Evolutionary conservation across 2,888 invertebrate genomes (phyloP).

Genomic region (Micoletzkya japonica): DNA sequence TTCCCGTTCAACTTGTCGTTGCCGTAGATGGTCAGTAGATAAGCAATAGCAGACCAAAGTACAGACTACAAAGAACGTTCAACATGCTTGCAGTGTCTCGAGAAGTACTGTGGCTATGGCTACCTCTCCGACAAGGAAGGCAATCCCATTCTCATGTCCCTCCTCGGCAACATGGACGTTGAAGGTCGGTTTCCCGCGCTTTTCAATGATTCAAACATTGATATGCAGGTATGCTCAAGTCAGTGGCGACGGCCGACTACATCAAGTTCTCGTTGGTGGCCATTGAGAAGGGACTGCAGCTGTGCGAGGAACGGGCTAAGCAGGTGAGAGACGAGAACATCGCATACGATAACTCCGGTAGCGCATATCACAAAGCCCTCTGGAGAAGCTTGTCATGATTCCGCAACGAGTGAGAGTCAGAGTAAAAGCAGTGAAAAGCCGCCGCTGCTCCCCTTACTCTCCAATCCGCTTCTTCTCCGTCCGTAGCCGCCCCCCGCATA

Average conservation of each 20-base stretch:
- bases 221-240: conserved; percentile 55
- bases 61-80: too few relatives aligned
- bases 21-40: too few relatives aligned
- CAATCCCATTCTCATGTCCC: conserved; percentile 62
- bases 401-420: background rate
- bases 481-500: too few relatives aligned
- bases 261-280: conserved; percentile 63
- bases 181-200: conserved; percentile 51
- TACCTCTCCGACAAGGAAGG: conserved; percentile 61
- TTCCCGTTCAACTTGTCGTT: too few relatives aligned
- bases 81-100: conserved; percentile 54
- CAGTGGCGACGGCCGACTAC: conserved; percentile 62
- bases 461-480: background rate
- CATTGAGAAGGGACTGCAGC: conserved; percentile 59
- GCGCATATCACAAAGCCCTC: too few relatives aligned
- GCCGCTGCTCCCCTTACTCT: background rate
- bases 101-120: conserved; percentile 63
- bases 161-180: conserved; percentile 62
- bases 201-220: conserved; percentile 15
- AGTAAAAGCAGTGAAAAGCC: background rate
- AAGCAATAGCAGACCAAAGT: too few relatives aligned
- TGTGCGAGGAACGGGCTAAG: conserved; percentile 55
- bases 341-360: too few relatives aligned
- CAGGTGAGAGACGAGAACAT: conserved; percentile 41
- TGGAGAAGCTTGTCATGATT: conserved; percentile 11